Percentiles rank a stretch among this genome's conserved stretches.
These are phyloP conservation scores for Syndactyla subalaris DNA, from an alignment of 2,797 vertebrate species.

Conservation along the genomic window DNA sequence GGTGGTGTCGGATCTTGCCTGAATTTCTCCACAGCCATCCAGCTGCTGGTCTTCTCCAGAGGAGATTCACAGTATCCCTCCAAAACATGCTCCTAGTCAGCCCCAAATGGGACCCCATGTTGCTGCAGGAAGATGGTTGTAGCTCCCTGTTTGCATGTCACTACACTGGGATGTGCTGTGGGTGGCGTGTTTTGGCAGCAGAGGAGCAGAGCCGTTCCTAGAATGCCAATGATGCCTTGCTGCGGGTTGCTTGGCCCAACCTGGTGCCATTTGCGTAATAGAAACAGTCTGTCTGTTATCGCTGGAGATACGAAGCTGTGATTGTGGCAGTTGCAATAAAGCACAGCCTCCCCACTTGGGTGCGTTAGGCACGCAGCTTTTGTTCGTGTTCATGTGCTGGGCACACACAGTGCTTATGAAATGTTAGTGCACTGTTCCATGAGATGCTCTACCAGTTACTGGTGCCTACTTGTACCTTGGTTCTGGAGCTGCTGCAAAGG, in stretches of 20 bases:
- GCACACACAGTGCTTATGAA: fast-evolving
- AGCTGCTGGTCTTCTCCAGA: background rate
- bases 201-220: background rate
- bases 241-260: background rate
- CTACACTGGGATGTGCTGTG: fast-evolving
- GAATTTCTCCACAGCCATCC: background rate
- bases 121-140: background rate
- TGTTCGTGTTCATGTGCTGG: background rate
- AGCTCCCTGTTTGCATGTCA: fast-evolving
- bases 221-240: background rate
- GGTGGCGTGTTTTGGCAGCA: slow-evolving; percentile 11
- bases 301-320: background rate
- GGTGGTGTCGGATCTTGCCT: background rate
- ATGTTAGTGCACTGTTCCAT: fast-evolving
- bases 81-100: background rate
- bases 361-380: fast-evolving
- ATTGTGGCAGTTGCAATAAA: background rate
- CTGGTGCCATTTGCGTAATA: background rate
- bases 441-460: background rate
- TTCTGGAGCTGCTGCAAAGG: background rate
- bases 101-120: fast-evolving
- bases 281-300: slow-evolving; percentile 39
- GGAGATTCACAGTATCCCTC: background rate
- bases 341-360: background rate
- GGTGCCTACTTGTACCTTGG: background rate